phyloP scores from a whole-genome alignment of 2,797 vertebrate species.

The Halcyon smyrnensis region DNA sequence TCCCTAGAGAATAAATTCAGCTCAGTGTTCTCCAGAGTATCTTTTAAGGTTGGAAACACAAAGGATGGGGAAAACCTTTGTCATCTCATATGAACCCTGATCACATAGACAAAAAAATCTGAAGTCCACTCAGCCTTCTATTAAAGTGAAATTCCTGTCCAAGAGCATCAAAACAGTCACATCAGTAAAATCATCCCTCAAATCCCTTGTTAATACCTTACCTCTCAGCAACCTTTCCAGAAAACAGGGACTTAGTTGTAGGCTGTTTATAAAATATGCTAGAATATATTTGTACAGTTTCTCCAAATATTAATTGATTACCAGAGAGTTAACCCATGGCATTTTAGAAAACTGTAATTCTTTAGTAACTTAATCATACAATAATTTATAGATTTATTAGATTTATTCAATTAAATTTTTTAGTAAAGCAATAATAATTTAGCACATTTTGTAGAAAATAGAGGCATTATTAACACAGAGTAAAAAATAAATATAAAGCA shows the following conservation, averaged over 20 bases:
- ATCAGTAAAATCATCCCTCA: background rate
- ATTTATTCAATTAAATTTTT: background rate
- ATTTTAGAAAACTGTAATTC: background rate
- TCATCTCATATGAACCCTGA: background rate
- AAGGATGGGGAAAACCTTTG: background rate
- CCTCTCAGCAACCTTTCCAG: background rate
- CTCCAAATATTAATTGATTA: background rate
- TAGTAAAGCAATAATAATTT: background rate
- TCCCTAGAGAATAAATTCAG: background rate
- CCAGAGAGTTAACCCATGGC: background rate
- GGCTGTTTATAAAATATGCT: background rate
- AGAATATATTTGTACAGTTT: background rate
- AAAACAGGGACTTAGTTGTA: background rate
- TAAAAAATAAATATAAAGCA: background rate
- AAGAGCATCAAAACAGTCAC: background rate
- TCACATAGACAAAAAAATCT: background rate
- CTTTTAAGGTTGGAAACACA: background rate
- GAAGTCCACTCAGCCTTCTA: background rate
- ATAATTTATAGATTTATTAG: background rate
- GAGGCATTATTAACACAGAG: background rate
- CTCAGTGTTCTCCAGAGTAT: background rate
- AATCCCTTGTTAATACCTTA: background rate
- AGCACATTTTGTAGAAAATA: background rate
- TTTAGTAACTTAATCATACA: background rate
- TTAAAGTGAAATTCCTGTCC: background rate